Base-by-base conservation (phyloP, 2,888 invertebrate species). In the Tanytarsus gracilentus region DNA sequence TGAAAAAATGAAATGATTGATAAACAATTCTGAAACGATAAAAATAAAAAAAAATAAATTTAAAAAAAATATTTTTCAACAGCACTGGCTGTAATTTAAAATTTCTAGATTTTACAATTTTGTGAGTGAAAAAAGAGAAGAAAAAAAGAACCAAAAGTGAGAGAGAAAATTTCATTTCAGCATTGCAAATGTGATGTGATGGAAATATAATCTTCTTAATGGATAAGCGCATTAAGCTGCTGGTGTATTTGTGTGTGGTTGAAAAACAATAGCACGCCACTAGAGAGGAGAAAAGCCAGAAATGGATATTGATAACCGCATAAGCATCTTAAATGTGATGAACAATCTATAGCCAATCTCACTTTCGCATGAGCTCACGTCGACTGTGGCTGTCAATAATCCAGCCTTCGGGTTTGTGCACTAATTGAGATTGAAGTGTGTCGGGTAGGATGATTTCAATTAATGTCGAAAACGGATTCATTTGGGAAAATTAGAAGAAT, bases 171-270 rank as follows among this genome's bases (percentile, higher is more conserved):
- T 18, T 44, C 44, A n/a, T 36, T 36, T 36, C 14, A 14, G 36
- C 16, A 36, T 51, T 52, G n/a, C 33, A 49, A 11, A 26, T 49
- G 26, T 40, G 21, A 26, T 16, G 40, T 39, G 55, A 55, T 36
- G 23, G 55, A 55, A 55, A 40, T 33, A 39, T 40, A 55, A 55
- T 55, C 55, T 55, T 25, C 55, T 36, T 55, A 55, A 55, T 55
- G 55, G 55, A 39, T 23, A 55, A 55, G 40, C 39, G 55, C 40
- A 55, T 55, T 55, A 55, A 44, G 18, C 23, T 44, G 44, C 11
- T n/a, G n/a, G 21, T 44, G 2, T 5, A n/a, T 44, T 18, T 44
- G 44, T 18, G 44, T 44, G 44, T 23, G 44, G 44, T 44, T 44
- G 44, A 3, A 44, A 44, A 44, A 44, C 44, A 44, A 44, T 44